These are phyloP conservation scores for Steromphala cineraria DNA, from an alignment of 2,888 invertebrate species.

Conservation along the genomic window DNA sequence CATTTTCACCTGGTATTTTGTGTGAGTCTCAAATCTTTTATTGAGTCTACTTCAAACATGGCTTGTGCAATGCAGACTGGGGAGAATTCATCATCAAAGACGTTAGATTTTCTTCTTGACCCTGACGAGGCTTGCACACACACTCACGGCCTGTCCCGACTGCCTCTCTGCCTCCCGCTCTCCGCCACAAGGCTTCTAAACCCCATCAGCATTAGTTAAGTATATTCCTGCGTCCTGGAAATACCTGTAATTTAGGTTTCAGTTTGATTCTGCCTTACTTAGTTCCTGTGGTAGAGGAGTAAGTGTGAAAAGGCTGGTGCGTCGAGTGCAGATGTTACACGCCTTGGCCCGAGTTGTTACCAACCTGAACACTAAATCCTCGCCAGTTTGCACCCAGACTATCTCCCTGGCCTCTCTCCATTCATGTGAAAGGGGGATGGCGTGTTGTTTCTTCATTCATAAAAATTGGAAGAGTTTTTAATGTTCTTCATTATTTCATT, in stretches of 20 bases:
- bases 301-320: slow-evolving; percentile 10
- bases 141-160: not conserved
- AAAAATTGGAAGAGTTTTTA: no score
- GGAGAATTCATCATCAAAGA: slow-evolving; percentile 23
- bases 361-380: no score
- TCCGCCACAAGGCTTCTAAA: slow-evolving; percentile 1
- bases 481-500: no score
- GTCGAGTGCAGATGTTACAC: not conserved
- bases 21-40: not conserved
- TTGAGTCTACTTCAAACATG: slow-evolving; percentile 18
- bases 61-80: slow-evolving; percentile 17
- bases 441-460: no score
- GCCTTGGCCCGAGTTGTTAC: no score
- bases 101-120: slow-evolving; percentile 16
- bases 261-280: not conserved
- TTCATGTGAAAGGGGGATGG: no score
- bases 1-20: slow-evolving; percentile 25
- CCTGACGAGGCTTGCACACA: slow-evolving; percentile 10
- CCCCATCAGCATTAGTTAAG: not conserved
- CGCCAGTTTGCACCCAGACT: no score
- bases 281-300: not conserved
- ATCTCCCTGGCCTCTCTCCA: no score
- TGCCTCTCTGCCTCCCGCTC: not conserved
- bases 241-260: not conserved
- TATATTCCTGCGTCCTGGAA: not conserved